These are phyloP conservation scores for Palythoa grandis DNA, from an alignment of 92 coral and sea anemone genomes.

Conservation along the genomic window DNA sequence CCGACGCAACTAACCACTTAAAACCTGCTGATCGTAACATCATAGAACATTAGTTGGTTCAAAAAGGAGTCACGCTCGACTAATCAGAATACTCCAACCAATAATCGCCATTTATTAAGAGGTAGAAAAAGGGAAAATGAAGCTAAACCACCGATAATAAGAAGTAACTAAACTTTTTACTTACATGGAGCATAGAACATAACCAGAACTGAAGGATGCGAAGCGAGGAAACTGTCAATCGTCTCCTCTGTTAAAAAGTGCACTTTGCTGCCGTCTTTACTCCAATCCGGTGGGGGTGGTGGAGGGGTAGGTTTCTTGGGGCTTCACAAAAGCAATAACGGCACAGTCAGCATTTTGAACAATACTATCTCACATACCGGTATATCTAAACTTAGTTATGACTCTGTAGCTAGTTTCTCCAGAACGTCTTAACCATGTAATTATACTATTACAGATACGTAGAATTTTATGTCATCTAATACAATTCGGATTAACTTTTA, in stretches of 20 bases:
- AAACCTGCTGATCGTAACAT: too few relatives aligned
- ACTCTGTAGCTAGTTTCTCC: background rate
- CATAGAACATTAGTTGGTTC: too few relatives aligned
- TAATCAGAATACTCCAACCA: background rate
- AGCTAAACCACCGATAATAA: background rate
- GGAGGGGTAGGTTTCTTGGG: slow-evolving; percentile 87
- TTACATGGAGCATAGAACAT: slow-evolving; percentile 94
- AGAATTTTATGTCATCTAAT: too few relatives aligned
- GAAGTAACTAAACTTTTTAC: slow-evolving; percentile 15
- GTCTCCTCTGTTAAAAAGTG: slow-evolving; percentile 79
- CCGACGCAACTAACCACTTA: too few relatives aligned
- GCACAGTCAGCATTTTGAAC: background rate
- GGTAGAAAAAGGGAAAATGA: background rate
- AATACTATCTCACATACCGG: background rate
- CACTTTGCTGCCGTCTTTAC: slow-evolving; percentile 86
- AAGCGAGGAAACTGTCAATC: slow-evolving; percentile 66
- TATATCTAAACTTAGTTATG: background rate
- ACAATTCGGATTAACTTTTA: background rate
- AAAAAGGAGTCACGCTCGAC: background rate
- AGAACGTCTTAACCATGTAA: background rate
- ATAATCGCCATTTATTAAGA: background rate
- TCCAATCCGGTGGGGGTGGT: slow-evolving; percentile 96
- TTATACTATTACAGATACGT: too few relatives aligned
- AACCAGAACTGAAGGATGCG: slow-evolving; percentile 78
- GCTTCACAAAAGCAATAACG: slow-evolving; percentile 39